phyloP scores from a whole-genome alignment of 2,888 invertebrate genomes.

The Dyspetes luteomarginatus region DNA sequence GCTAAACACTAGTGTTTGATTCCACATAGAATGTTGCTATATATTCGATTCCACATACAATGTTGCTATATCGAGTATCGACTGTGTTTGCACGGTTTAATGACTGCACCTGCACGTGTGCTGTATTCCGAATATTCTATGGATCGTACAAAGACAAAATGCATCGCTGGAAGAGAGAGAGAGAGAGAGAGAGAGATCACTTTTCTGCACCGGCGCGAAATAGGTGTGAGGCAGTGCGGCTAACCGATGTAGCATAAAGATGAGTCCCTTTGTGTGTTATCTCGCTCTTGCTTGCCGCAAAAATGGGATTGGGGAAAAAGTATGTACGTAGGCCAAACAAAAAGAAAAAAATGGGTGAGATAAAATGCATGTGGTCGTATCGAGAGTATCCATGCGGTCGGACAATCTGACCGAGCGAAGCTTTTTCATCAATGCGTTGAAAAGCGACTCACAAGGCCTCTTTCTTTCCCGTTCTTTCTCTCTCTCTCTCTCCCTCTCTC shows the following conservation, averaged over 20 bases:
- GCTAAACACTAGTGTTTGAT: too few relatives aligned
- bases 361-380: conserved; percentile 3
- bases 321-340: conserved; percentile 18
- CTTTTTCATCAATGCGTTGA: conserved; percentile 47
- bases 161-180: background rate
- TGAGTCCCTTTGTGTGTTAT: conserved; percentile 21
- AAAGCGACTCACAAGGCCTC: conserved; percentile 48
- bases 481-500: background rate
- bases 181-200: conserved; percentile 8
- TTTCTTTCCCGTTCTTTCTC: background rate
- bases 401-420: conserved; percentile 11
- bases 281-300: conserved; percentile 16
- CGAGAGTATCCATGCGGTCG: background rate
- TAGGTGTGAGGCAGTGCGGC: conserved; percentile 53
- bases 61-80: conserved; percentile 28
- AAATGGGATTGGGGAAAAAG: conserved; percentile 17
- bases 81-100: conserved; percentile 18
- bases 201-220: conserved; percentile 55
- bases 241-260: conserved; percentile 55
- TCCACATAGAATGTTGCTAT: too few relatives aligned
- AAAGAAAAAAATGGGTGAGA: conserved; percentile 3
- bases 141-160: conserved; percentile 14
- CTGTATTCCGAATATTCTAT: conserved; percentile 29
- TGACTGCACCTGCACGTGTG: conserved; percentile 10
- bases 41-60: background rate